Conservation (phyloP, 2,113 vertebrate genomes). For the Dryoscopus gambensis region DNA sequence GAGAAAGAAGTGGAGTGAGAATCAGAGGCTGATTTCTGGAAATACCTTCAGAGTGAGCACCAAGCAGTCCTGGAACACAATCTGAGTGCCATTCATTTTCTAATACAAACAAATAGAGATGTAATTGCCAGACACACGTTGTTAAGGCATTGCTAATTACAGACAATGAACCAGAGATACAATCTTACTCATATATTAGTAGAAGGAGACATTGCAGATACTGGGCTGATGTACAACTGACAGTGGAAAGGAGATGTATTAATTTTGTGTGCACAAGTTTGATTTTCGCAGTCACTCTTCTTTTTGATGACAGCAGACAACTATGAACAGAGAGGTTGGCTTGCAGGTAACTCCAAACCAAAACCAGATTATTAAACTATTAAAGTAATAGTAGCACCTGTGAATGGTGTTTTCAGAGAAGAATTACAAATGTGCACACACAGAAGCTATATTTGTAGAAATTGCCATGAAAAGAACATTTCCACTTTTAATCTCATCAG, state of each 20-base stretch:
- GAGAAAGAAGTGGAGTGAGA: neutral
- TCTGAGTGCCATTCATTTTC: neutral
- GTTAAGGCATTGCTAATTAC: neutral
- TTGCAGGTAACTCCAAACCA: neutral
- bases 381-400: neutral
- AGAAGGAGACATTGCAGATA: neutral
- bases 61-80: neutral
- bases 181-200: neutral
- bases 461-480: neutral
- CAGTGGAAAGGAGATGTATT: neutral
- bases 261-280: neutral
- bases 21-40: neutral
- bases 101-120: neutral
- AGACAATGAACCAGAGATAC: neutral
- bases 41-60: neutral
- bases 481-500: neutral
- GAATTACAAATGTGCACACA: neutral
- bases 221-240: neutral
- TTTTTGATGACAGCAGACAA: neutral
- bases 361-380: neutral
- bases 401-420: neutral
- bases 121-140: neutral
- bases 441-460: neutral
- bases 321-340: neutral
- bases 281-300: neutral